Percentiles rank a stretch among this genome's conserved stretches.
Conservation (phyloP, 2,797 vertebrate species). For the Danio aesculapii region DNA sequence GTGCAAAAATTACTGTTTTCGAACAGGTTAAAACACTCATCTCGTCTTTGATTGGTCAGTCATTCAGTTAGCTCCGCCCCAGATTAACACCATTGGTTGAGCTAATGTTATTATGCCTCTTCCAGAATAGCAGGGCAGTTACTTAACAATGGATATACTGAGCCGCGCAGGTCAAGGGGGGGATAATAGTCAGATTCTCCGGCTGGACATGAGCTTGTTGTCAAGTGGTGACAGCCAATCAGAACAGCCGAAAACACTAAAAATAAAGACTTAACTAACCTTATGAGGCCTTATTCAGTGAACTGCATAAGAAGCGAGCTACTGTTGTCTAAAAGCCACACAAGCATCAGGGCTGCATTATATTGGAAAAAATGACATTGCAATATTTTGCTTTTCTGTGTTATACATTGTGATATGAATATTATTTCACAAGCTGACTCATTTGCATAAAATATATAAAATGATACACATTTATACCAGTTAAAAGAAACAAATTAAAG, state of each 20-base stretch:
- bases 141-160: neutral
- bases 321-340: conserved; percentile 27
- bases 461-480: too few relatives aligned
- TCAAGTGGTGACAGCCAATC: conserved; percentile 4
- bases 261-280: conserved; percentile 2
- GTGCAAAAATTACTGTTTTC: neutral
- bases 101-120: neutral
- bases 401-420: too few relatives aligned
- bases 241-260: neutral
- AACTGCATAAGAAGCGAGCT: neutral
- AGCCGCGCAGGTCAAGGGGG: conserved; percentile 3
- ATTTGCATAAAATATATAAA: too few relatives aligned
- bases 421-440: too few relatives aligned
- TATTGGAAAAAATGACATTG: too few relatives aligned
- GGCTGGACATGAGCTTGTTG: neutral
- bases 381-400: too few relatives aligned
- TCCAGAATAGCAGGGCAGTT: neutral
- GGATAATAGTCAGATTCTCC: neutral
- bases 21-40: conserved; percentile 4
- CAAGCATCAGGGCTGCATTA: too few relatives aligned
- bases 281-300: neutral
- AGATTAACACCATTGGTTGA: neutral
- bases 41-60: neutral
- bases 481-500: too few relatives aligned
- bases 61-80: neutral